phyloP scores from a whole-genome alignment of 2,797 vertebrate species.

The Cuniculus paca region DNA sequence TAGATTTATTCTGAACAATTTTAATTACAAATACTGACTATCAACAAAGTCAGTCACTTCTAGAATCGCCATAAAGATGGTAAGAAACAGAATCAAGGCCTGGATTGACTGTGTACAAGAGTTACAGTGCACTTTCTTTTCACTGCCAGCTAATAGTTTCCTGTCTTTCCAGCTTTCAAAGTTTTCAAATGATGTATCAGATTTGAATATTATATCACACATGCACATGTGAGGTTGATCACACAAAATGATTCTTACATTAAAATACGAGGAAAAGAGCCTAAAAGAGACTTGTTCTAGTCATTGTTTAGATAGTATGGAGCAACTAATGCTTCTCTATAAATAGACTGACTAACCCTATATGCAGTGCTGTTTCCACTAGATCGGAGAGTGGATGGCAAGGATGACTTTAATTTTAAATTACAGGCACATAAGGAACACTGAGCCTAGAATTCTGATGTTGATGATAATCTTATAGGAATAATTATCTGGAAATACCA shows the following conservation, averaged over 20 bases:
- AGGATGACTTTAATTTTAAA: not conserved
- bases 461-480: not conserved
- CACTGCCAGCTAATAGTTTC: not conserved
- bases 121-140: not conserved
- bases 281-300: not conserved
- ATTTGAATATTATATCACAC: not conserved
- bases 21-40: not conserved
- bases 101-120: not conserved
- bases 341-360: not conserved
- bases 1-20: not conserved
- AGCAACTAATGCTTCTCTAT: not conserved
- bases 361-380: not conserved
- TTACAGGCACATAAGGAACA: not conserved
- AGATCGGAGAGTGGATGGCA: not conserved
- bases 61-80: not conserved
- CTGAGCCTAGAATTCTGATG: not conserved
- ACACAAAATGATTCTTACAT: not conserved
- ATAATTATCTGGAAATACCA: not conserved
- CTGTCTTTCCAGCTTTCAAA: not conserved
- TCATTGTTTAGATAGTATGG: not conserved
- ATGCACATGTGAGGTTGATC: not conserved
- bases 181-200: not conserved
- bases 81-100: not conserved
- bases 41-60: not conserved
- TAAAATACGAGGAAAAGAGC: not conserved